Evolutionary conservation across 2,888 invertebrate species (phyloP).

Genomic region (Apoda limacodes): DNA sequence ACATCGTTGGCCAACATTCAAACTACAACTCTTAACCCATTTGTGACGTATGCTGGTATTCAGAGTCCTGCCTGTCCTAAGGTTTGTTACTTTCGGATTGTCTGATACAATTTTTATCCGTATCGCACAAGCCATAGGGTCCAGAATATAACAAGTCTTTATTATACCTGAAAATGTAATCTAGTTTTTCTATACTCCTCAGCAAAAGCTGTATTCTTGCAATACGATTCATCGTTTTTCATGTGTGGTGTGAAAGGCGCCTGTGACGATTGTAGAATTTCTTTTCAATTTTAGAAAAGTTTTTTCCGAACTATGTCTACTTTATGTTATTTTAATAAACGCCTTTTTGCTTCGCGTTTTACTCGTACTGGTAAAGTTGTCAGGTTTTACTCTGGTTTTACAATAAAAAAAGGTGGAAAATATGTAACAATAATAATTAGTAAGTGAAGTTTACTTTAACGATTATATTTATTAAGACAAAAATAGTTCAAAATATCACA

Average conservation of each 20-base stretch:
- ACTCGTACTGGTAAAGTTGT: too few species aligned
- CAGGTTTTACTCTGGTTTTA: too few species aligned
- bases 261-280: conserved; percentile 54
- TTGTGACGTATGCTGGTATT: conserved; percentile 45
- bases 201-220: conserved; percentile 53
- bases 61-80: too few species aligned
- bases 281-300: conserved; percentile 32
- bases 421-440: too few species aligned
- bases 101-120: too few species aligned
- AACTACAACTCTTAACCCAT: conserved; percentile 53
- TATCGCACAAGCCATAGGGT: too few species aligned
- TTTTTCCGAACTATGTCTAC: conserved; percentile 23
- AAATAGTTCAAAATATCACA: too few species aligned
- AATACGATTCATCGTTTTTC: conserved; percentile 53
- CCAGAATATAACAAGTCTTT: too few species aligned
- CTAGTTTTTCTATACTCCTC: conserved; percentile 31
- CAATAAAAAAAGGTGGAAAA: too few species aligned
- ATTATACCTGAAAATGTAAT: conserved; percentile 17
- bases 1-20: conserved; percentile 38
- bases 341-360: conserved; percentile 37
- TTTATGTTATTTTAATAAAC: conserved; percentile 33
- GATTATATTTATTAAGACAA: too few species aligned
- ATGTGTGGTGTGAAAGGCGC: conserved; percentile 52
- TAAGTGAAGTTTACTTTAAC: too few species aligned
- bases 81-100: too few species aligned